phyloP scores from a whole-genome alignment of 2,888 invertebrate species.

The Eupithecia dodoneata region DNA sequence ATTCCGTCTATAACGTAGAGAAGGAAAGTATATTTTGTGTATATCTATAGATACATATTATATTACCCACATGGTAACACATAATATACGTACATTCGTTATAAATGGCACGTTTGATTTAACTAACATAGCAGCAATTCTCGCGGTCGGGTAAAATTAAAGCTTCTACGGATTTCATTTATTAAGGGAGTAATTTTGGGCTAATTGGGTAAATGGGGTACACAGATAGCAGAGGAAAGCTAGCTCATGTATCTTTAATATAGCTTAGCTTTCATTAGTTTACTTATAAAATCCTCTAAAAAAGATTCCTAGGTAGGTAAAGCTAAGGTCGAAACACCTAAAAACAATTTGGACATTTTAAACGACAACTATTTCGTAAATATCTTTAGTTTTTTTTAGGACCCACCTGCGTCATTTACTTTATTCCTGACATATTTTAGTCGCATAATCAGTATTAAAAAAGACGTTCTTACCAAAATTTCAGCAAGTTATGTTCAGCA shows the following conservation, averaged over 20 bases:
- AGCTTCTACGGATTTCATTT: conserved; percentile 60
- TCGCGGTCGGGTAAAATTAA: conserved; percentile 59
- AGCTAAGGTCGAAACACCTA: too few species aligned
- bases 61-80: conserved; percentile 15
- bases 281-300: neutral
- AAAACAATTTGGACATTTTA: too few species aligned
- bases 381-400: too few species aligned
- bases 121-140: conserved; percentile 55
- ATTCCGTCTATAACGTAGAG: neutral
- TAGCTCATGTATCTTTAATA: neutral
- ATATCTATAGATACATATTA: neutral
- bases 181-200: conserved; percentile 64
- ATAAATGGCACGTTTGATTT: conserved; percentile 55
- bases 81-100: conserved; percentile 30
- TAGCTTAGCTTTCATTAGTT: neutral
- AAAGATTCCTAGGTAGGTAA: too few species aligned
- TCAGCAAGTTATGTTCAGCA: too few species aligned
- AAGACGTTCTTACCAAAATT: too few species aligned
- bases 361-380: too few species aligned
- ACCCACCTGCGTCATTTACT: too few species aligned
- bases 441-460: too few species aligned
- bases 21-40: neutral
- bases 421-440: too few species aligned
- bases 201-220: conserved; percentile 56
- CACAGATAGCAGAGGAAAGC: conserved; percentile 20